Conservation (phyloP, 2,797 vertebrate species). For the Poeciliopsis presidionis region DNA sequence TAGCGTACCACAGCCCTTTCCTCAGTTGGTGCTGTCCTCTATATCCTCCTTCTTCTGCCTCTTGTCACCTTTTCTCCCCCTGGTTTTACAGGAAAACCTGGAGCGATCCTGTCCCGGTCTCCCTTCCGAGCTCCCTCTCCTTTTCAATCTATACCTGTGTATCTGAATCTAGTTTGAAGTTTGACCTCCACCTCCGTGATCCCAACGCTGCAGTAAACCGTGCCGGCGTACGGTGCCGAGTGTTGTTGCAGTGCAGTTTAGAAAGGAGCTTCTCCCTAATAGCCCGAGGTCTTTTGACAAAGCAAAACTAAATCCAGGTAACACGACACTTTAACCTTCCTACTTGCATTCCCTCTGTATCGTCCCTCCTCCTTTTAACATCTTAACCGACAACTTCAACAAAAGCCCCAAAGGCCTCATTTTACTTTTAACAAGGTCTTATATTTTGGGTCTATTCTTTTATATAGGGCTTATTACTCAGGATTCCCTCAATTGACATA, state of each 20-base stretch:
- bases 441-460: background rate
- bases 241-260: constrained; percentile 14
- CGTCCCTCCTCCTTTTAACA: constrained; percentile 45
- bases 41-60: constrained; percentile 19
- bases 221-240: constrained; percentile 15
- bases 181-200: constrained; percentile 25
- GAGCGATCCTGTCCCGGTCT: constrained; percentile 15
- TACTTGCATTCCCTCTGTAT: constrained; percentile 42
- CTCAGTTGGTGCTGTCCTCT: constrained; percentile 28
- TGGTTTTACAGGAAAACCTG: constrained; percentile 17
- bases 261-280: constrained; percentile 32
- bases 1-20: constrained; percentile 1
- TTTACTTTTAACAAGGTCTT: background rate
- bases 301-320: constrained; percentile 59
- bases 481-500: constrained; percentile 18
- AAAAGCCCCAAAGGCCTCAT: too few relatives aligned
- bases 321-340: constrained; percentile 62
- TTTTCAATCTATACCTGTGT: constrained; percentile 39
- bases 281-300: constrained; percentile 55
- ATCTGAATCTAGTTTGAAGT: constrained; percentile 50
- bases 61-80: constrained; percentile 9
- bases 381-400: constrained; percentile 24
- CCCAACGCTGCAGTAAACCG: constrained; percentile 20
- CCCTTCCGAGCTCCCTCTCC: background rate
- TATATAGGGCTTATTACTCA: constrained; percentile 9